Evolutionary conservation across 1,140 invertebrate genomes (phyloP), one percentile per base, ranked within the genome.

Genomic region (Achroia grisella): DNA sequence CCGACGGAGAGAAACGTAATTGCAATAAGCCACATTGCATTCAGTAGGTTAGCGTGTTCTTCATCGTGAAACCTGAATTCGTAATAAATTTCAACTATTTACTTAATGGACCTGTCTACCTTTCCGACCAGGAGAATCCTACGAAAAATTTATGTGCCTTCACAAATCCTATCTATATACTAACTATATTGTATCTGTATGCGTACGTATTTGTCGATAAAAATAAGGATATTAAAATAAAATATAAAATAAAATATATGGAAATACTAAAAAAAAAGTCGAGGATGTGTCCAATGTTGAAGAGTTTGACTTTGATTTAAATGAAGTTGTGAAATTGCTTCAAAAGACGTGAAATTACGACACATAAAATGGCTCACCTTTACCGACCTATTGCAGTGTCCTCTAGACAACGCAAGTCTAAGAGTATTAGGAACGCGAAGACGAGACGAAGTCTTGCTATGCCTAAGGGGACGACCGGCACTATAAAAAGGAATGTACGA

Each of bases 21-120:
- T 71, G 97, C 95, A 86, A 98, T 98, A 87, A 99, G 92, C 97
- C 97, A 99, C 96, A 98, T 98, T 67, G 97, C 95, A 90, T 98
- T 98, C 70, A 98, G 91, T 70, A 98, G 93, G 88, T 98, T 98
- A 73, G 95, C 96, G 88, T 98, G 97, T 87, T 97, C 95, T 88
- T 95, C 94, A 78, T 98, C 96, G 89, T 97, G 95, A 90, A 95
- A 96, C 90, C 96, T 98, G 88, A 71, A 82, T 78, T 63, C 69
- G 72, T 64, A 82, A 85, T 73, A 83, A 83, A 82, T 82, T 69
- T 72, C 64, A 84, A 63, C 70, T 57, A 58, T 80, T 74, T 70
- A 79, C 70, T 67, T 46, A 55, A 47, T 36, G 29, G 30, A 53
- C 43, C 50, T 48, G 39, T 51, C 44, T 36, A 42, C 48, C 35